Percentiles rank a stretch among this genome's conserved stretches.
phyloP scores from a whole-genome alignment of 30 jellyfish, hydroid and myxozoan species.

The Cassiopea andromeda region DNA sequence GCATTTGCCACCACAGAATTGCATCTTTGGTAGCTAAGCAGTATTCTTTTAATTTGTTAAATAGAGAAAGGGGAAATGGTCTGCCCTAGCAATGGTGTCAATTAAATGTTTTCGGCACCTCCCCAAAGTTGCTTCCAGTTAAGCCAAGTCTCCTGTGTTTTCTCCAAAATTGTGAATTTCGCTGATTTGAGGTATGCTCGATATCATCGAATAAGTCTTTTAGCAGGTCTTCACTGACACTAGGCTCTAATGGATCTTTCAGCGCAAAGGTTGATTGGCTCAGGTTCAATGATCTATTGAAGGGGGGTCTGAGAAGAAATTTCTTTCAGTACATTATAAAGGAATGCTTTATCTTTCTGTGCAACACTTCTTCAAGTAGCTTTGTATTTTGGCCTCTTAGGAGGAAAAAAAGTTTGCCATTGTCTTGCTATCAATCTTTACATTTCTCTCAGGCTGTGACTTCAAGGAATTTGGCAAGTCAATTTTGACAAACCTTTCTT shows the following conservation, averaged over 20 bases:
- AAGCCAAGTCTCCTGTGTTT: background rate
- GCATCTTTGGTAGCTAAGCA: constrained; percentile 18
- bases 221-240: constrained; percentile 31
- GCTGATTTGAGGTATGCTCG: constrained; percentile 25
- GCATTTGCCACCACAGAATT: constrained; percentile 52
- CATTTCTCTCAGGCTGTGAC: background rate
- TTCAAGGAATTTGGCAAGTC: background rate
- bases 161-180: constrained; percentile 14
- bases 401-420: background rate
- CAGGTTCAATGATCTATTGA: constrained; percentile 54
- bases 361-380: background rate
- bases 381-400: background rate
- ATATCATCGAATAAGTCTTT: constrained; percentile 2
- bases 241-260: constrained; percentile 12
- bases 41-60: background rate
- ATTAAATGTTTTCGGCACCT: background rate
- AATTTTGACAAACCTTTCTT: background rate
- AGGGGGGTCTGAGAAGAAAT: constrained; percentile 23
- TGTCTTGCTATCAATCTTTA: background rate
- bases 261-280: constrained; percentile 40
- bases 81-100: background rate
- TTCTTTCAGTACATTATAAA: background rate
- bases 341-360: constrained; percentile 1
- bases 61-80: constrained; percentile 4
- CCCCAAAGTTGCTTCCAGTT: constrained; percentile 14